These are phyloP conservation scores for Blastomussa wellsi DNA, from an alignment of 92 coral and sea anemone species.

Conservation along the genomic window DNA sequence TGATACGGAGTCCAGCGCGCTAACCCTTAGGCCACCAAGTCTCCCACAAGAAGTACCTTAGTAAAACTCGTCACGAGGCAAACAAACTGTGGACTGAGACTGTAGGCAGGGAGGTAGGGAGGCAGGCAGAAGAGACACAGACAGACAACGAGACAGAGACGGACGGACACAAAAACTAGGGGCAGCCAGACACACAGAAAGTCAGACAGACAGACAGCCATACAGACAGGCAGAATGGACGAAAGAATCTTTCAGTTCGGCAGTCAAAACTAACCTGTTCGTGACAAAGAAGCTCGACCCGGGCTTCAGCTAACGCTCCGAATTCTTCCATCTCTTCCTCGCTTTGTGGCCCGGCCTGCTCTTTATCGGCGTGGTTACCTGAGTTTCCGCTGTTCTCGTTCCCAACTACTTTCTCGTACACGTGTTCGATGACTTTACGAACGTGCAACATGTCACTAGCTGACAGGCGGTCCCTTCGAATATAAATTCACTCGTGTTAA, in stretches of 20 bases:
- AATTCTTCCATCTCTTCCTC: slow-evolving; percentile 77
- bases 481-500: background rate
- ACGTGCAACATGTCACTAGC: slow-evolving; percentile 98
- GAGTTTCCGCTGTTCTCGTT: slow-evolving; percentile 69
- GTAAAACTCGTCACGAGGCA: too few relatives aligned
- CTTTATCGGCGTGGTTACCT: slow-evolving; percentile 75
- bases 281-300: slow-evolving; percentile 92
- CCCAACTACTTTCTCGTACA: slow-evolving; percentile 87
- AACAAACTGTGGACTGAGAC: too few relatives aligned
- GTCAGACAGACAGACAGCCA: background rate
- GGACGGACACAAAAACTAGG: too few relatives aligned
- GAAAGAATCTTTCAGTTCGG: background rate
- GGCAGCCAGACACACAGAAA: background rate
- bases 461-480: slow-evolving; percentile 84
- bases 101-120: background rate
- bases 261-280: slow-evolving; percentile 70
- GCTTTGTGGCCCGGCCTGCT: slow-evolving; percentile 68
- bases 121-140: background rate
- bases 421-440: slow-evolving; percentile 96
- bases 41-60: too few relatives aligned
- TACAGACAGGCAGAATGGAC: background rate
- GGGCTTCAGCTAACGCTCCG: slow-evolving; percentile 83
- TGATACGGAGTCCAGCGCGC: too few relatives aligned
- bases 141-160: too few relatives aligned
- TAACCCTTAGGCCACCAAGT: too few relatives aligned